Conservation (phyloP, 2,797 vertebrate species). For the Chrosomus eos region DNA sequence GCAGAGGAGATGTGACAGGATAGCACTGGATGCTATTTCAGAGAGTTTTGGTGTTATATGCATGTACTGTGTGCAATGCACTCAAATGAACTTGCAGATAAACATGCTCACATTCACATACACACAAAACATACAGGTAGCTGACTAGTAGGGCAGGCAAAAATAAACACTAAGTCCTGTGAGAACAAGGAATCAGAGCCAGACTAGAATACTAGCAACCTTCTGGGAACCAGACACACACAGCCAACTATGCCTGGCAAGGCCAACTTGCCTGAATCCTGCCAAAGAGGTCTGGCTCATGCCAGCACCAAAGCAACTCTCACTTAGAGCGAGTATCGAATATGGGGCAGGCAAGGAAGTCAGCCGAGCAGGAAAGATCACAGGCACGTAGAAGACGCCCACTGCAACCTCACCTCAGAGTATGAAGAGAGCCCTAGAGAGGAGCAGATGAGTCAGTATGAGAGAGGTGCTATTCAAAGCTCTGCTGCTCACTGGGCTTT, state of each 20-base stretch:
- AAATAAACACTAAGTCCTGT: conserved; percentile 44
- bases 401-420: conserved; percentile 35
- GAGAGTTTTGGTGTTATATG: neutral
- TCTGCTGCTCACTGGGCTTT: conserved; percentile 1
- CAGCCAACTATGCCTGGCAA: conserved; percentile 25
- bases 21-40: neutral
- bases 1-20: neutral
- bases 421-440: conserved; percentile 10
- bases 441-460: conserved; percentile 47
- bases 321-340: conserved; percentile 18
- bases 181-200: conserved; percentile 27
- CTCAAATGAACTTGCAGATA: conserved; percentile 6
- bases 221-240: conserved; percentile 32
- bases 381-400: conserved; percentile 10
- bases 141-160: conserved; percentile 33
- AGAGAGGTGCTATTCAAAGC: neutral
- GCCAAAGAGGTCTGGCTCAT: conserved; percentile 26
- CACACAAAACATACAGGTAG: conserved; percentile 21
- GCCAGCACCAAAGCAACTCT: conserved; percentile 26
- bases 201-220: conserved; percentile 26
- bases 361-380: conserved; percentile 29
- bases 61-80: neutral
- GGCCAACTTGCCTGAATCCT: conserved; percentile 21
- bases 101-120: neutral
- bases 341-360: neutral